These are phyloP conservation scores for Plagodis pulveraria DNA, from an alignment of 2,888 invertebrate genomes.

Conservation along the genomic window DNA sequence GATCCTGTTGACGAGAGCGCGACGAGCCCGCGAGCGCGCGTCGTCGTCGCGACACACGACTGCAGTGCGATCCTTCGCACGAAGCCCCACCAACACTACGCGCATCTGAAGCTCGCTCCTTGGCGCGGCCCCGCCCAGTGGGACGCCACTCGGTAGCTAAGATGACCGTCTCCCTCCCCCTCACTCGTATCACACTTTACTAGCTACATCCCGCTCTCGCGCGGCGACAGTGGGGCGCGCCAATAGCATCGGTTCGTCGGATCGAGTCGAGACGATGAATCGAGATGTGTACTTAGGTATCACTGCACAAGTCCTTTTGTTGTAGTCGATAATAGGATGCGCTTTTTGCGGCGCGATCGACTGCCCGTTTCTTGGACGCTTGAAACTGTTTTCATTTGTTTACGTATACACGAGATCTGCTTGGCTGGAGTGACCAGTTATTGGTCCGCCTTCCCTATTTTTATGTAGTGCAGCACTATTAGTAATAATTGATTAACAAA, in stretches of 20 bases:
- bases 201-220: slow-evolving; percentile 67
- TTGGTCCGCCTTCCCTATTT: slow-evolving; percentile 13
- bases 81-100: slow-evolving; percentile 86
- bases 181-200: slow-evolving; percentile 55
- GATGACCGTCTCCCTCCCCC: slow-evolving; percentile 82
- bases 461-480: neutral
- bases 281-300: slow-evolving; percentile 85
- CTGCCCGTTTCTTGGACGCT: slow-evolving; percentile 60
- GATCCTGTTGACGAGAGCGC: slow-evolving; percentile 55
- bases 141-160: slow-evolving; percentile 83
- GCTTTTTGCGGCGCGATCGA: slow-evolving; percentile 79
- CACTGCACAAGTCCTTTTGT: slow-evolving; percentile 84
- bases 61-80: slow-evolving; percentile 85
- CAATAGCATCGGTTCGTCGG: slow-evolving; percentile 82
- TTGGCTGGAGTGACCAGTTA: slow-evolving; percentile 4
- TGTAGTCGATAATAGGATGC: slow-evolving; percentile 85
- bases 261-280: slow-evolving; percentile 84
- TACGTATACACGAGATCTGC: slow-evolving; percentile 44
- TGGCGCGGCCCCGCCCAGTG: slow-evolving; percentile 86
- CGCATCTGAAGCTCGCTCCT: slow-evolving; percentile 86
- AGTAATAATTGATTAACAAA: neutral
- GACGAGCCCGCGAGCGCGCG: slow-evolving; percentile 75
- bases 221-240: slow-evolving; percentile 83
- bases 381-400: slow-evolving; percentile 58
- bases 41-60: slow-evolving; percentile 80